Base-by-base conservation (phyloP, 2,888 invertebrate genomes). In the Ernsta delagoae region DNA sequence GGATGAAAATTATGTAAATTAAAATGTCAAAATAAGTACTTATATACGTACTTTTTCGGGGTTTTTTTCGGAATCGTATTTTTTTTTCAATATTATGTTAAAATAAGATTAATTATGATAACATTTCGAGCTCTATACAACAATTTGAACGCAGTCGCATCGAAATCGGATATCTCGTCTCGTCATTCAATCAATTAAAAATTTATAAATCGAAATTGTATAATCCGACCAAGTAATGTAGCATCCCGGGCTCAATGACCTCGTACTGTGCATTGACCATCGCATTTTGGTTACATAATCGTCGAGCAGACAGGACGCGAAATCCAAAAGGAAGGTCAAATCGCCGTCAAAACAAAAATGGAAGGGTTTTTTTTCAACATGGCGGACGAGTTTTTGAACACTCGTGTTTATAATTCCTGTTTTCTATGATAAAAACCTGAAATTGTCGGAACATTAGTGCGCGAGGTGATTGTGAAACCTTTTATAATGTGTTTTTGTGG, bases 321-420 rank as follows among this genome's bases (percentile, higher is more conserved):
- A 86, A 87, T 88, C 85, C 75, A 76, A 79, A 78, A 76, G 76
- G 83, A 88, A 90, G 90, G 92, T 90, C 91, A 89, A 89, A 83
- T 84, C 78, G 86, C 92, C 90, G 92, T 92, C 93, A 92, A 88
- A 93, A 94, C 93, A 24, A 24, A 24, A 24, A 24, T 24, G n/a
- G 3, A 24, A 24, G 24, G 1, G 3, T 80, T 83, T 86, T 39
- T 83, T 68, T 81, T 81, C 89, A 92, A 93, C 85, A 93, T 93
- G 93, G 93, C 93, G 83, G 88, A 82, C 83, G 74, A 81, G 78
- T 83, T 87, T 84, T 81, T 80, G 81, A 83, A 79, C 77, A 78
- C 78, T 77, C 74, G 68, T 78, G 82, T 83, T 84, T 81, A 76
- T 76, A 79, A 78, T 81, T 78, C 72, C 72, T 71, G 75, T 78